A percentile compares a stretch with the other conserved stretches of the same genome.
phyloP scores from a whole-genome alignment of 2,888 invertebrate species.

The Eustalomyia histrio region DNA sequence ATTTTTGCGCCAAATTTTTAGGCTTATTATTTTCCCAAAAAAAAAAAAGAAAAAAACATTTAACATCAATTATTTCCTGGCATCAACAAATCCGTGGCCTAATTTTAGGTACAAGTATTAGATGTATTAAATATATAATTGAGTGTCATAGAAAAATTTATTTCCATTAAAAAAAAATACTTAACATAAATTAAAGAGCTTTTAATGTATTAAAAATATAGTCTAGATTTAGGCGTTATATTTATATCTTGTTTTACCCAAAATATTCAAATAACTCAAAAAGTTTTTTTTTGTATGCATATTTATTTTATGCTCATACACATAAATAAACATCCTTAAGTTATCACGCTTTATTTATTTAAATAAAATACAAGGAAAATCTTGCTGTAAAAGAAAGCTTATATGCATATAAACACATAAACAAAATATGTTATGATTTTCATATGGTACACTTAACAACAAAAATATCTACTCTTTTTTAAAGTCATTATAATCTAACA shows the following conservation, averaged over 20 bases:
- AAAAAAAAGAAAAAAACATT: too few relatives aligned
- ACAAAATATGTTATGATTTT: neutral
- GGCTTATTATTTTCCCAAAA: too few relatives aligned
- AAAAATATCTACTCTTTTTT: neutral
- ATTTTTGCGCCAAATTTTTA: too few relatives aligned
- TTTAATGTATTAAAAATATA: neutral
- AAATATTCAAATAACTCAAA: neutral
- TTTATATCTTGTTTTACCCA: neutral
- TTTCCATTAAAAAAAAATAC: neutral
- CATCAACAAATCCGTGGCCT: neutral
- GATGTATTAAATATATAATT: neutral
- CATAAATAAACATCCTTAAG: neutral
- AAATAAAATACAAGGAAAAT: neutral
- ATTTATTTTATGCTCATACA: neutral
- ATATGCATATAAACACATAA: neutral
- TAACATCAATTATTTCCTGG: too few relatives aligned
- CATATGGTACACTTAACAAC: neutral
- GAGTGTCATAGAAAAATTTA: neutral
- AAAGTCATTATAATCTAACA: neutral
- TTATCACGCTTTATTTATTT: neutral
- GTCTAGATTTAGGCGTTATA: neutral
- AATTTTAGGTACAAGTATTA: neutral
- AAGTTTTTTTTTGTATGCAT: neutral
- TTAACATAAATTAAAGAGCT: neutral
- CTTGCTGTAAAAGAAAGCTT: neutral